These are phyloP conservation scores for Parnassius mnemosyne DNA, from an alignment of 2,888 invertebrate genomes.

Conservation along the genomic window DNA sequence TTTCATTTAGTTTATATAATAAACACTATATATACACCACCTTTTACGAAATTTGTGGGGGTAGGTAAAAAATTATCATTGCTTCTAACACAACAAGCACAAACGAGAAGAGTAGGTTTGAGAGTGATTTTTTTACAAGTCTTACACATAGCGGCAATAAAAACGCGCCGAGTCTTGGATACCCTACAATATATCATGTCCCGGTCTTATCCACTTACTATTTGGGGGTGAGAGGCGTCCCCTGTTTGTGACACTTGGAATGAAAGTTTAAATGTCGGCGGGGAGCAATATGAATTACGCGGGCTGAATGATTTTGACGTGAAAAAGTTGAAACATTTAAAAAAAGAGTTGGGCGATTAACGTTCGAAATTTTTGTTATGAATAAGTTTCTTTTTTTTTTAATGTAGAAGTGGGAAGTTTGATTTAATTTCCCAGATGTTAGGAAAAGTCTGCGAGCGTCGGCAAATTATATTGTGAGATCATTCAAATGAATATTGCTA, in stretches of 20 bases:
- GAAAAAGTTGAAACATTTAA: slow-evolving; percentile 33
- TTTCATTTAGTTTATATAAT: too few relatives aligned
- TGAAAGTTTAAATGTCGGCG: slow-evolving; percentile 71
- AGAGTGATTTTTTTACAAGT: slow-evolving; percentile 73
- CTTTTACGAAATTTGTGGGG: slow-evolving; percentile 29
- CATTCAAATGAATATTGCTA: slow-evolving; percentile 24
- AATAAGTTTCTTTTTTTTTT: slow-evolving; percentile 15
- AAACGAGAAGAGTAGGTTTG: slow-evolving; percentile 56
- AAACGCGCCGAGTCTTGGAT: slow-evolving; percentile 58
- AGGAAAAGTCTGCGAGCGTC: slow-evolving; percentile 12
- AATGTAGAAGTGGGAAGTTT: slow-evolving; percentile 17
- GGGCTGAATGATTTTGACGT: slow-evolving; percentile 36
- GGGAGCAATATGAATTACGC: slow-evolving; percentile 66
- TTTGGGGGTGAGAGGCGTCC: slow-evolving; percentile 36
- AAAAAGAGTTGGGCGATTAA: slow-evolving; percentile 29
- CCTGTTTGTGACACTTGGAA: slow-evolving; percentile 60
- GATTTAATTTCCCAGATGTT: slow-evolving; percentile 23
- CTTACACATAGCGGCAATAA: slow-evolving; percentile 73
- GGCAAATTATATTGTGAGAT: slow-evolving; percentile 22
- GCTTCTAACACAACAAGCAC: slow-evolving; percentile 41
- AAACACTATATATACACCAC: too few relatives aligned
- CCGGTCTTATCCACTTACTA: slow-evolving; percentile 42
- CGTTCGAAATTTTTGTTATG: slow-evolving; percentile 19
- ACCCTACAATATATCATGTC: slow-evolving; percentile 66
- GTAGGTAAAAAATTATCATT: slow-evolving; percentile 62